A percentile compares a stretch with the other conserved stretches of the same genome.
Conservation (phyloP, 2,113 vertebrate species). For the Cichladusa arquata region DNA sequence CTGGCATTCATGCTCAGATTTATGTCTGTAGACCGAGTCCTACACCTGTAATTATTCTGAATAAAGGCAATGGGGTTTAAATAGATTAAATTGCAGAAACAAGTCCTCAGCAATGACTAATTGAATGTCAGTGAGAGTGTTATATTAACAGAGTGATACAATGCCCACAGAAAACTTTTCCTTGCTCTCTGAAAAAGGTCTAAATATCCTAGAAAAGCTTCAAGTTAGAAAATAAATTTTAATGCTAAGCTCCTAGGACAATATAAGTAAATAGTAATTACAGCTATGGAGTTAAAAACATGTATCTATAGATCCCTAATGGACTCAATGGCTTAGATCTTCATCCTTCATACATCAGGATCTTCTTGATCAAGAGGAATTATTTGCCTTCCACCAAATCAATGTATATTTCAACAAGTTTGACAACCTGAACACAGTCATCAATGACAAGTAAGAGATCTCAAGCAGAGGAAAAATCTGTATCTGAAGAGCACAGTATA, state of each 20-base stretch:
- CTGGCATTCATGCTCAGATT: background rate
- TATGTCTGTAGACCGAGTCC: background rate
- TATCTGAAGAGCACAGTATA: background rate
- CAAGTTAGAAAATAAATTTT: background rate
- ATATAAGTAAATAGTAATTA: background rate
- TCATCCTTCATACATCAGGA: background rate
- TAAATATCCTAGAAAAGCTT: background rate
- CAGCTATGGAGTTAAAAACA: background rate
- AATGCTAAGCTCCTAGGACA: background rate
- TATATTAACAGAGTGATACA: background rate
- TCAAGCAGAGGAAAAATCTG: background rate
- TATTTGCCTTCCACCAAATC: background rate
- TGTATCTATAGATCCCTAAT: background rate
- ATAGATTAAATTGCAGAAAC: conserved; percentile 17
- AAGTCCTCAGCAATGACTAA: conserved; percentile 7
- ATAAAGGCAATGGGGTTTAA: conserved; percentile 4
- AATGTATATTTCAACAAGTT: background rate
- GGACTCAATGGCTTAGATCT: background rate
- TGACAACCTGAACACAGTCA: background rate
- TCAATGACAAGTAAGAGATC: background rate
- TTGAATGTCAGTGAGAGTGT: background rate
- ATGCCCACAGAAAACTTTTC: background rate
- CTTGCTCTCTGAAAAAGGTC: background rate
- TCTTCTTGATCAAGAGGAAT: background rate
- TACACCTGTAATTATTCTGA: conserved; percentile 23